These are phyloP conservation scores for Leptogaster cylindrica DNA, from an alignment of 2,888 invertebrate genomes.

Conservation along the genomic window DNA sequence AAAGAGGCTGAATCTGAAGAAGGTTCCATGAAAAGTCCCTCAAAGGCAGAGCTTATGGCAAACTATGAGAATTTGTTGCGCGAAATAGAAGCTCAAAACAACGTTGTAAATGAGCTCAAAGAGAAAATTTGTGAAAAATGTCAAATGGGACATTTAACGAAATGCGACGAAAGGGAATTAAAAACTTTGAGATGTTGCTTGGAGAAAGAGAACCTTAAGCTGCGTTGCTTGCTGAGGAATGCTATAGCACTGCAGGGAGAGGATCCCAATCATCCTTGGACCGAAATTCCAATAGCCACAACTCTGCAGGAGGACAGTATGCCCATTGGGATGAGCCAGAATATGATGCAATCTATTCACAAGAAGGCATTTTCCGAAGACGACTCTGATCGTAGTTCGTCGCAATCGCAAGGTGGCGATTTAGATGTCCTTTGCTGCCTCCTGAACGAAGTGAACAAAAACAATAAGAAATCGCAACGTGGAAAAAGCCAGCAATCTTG, in stretches of 20 bases:
- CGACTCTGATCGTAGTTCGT: background rate
- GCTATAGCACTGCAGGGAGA: conserved; percentile 56
- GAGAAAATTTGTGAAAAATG: conserved; percentile 53
- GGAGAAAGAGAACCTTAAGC: conserved; percentile 57
- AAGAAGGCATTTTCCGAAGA: conserved; percentile 1
- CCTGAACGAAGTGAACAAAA: background rate
- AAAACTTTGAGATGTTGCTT: conserved; percentile 55
- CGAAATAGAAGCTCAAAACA: conserved; percentile 57
- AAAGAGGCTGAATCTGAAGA: conserved; percentile 44
- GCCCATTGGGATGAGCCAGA: conserved; percentile 39
- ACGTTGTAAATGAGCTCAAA: conserved; percentile 55
- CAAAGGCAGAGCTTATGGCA: conserved; percentile 31
- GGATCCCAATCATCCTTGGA: conserved; percentile 55
- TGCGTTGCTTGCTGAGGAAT: conserved; percentile 54
- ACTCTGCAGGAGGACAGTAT: conserved; percentile 56
- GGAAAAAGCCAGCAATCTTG: background rate
- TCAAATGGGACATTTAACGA: conserved; percentile 52
- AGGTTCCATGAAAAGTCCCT: background rate
- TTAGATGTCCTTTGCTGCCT: background rate
- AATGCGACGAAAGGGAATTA: conserved; percentile 55
- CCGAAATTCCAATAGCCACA: conserved; percentile 54
- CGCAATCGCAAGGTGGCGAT: background rate
- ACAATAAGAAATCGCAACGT: background rate
- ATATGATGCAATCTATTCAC: conserved; percentile 22
- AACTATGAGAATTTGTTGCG: conserved; percentile 56